Conservation (phyloP, 2,888 invertebrate species). For the Drosophila nr. medialis region DNA sequence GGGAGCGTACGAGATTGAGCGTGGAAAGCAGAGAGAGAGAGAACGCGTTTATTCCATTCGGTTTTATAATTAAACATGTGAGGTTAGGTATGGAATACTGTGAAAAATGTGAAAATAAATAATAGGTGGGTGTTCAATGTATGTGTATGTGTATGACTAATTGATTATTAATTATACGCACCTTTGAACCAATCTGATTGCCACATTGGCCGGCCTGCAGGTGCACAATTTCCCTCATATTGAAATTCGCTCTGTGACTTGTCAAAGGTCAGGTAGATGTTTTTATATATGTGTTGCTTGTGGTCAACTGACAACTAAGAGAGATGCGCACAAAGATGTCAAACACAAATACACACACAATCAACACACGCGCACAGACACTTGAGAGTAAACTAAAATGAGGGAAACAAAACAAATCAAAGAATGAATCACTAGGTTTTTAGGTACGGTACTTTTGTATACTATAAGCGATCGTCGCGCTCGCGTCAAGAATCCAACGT, state of each 20-base stretch:
- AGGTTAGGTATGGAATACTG: slow-evolving; percentile 70
- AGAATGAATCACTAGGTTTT: slow-evolving; percentile 26
- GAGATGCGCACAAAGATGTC: slow-evolving; percentile 8
- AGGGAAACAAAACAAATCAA: slow-evolving; percentile 30
- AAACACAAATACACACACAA: slow-evolving; percentile 10
- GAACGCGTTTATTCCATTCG: slow-evolving; percentile 50
- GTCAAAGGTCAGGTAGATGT: slow-evolving; percentile 44
- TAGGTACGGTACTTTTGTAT: slow-evolving; percentile 27
- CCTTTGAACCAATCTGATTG: slow-evolving; percentile 97
- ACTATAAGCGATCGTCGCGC: slow-evolving; percentile 66
- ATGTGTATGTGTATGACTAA: not conserved
- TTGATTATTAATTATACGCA: slow-evolving; percentile 83
- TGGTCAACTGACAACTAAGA: slow-evolving; percentile 30
- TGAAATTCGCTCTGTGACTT: slow-evolving; percentile 37
- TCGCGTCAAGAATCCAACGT: slow-evolving; percentile 74
- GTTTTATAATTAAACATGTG: slow-evolving; percentile 81
- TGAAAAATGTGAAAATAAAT: slow-evolving; percentile 33
- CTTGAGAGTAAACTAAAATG: slow-evolving; percentile 10
- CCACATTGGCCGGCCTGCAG: slow-evolving; percentile 96
- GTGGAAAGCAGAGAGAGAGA: slow-evolving; percentile 26
- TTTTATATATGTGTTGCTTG: slow-evolving; percentile 4
- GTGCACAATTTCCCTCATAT: slow-evolving; percentile 97
- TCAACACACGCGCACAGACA: slow-evolving; percentile 22
- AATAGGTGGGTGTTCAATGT: slow-evolving; percentile 13
- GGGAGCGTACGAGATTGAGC: slow-evolving; percentile 22